phyloP scores from a whole-genome alignment of 2,113 vertebrate species.

The Calonectris borealis region DNA sequence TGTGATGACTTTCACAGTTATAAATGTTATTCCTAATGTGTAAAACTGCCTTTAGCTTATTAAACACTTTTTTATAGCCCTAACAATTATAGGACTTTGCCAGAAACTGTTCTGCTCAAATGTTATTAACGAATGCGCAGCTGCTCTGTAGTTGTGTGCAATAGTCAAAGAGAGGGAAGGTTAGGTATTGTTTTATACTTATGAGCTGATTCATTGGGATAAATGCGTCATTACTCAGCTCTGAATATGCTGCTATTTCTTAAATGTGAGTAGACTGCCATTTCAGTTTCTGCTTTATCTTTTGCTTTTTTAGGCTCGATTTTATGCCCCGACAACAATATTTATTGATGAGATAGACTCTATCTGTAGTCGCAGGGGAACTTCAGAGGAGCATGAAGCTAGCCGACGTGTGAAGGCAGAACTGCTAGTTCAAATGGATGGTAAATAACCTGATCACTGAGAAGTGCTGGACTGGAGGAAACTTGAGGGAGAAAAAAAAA shows the following conservation, averaged over 20 bases:
- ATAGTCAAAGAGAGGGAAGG: background rate
- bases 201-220: background rate
- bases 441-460: conserved; percentile 69
- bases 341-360: conserved; percentile 99
- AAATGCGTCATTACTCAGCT: background rate
- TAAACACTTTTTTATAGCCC: background rate
- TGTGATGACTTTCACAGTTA: background rate
- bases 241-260: background rate
- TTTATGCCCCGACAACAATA: conserved; percentile 96
- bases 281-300: conserved; percentile 29
- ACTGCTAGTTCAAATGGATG: conserved; percentile 97
- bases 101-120: background rate
- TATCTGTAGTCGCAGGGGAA: conserved; percentile 96
- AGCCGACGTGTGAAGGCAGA: conserved; percentile 96
- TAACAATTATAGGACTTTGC: background rate
- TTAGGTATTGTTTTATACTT: background rate
- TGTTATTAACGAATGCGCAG: background rate
- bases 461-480: background rate
- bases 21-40: background rate
- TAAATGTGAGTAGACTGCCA: background rate
- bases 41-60: background rate
- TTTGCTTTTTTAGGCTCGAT: conserved; percentile 84
- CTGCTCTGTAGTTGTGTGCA: background rate
- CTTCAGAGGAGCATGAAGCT: conserved; percentile 96
- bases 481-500: background rate